phyloP scores from a whole-genome alignment of 2,888 invertebrate genomes.

The Emmelina monodactyla region DNA sequence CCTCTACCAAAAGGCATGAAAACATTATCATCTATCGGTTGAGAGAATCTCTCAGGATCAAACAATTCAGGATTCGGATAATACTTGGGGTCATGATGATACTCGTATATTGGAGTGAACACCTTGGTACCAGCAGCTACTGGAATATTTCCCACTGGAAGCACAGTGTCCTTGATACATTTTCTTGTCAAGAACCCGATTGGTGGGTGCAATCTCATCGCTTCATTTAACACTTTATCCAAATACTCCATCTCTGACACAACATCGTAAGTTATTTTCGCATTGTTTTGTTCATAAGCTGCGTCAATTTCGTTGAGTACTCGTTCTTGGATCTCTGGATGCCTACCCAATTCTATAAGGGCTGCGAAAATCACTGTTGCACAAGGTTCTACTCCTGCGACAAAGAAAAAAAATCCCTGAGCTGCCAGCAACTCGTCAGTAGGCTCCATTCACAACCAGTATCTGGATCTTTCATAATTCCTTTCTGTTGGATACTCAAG shows the following conservation, averaged over 20 bases:
- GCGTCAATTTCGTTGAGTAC: conserved; percentile 26
- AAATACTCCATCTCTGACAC: conserved; percentile 30
- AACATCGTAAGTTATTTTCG: conserved; percentile 18
- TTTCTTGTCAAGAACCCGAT: not conserved
- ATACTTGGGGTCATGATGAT: conserved; percentile 45
- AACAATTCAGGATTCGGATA: conserved; percentile 48
- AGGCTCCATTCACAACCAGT: conserved; percentile 20
- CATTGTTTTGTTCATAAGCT: conserved; percentile 17
- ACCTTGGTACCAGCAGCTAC: conserved; percentile 27
- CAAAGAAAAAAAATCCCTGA: conserved; percentile 29
- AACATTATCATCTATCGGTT: not conserved
- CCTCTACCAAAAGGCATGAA: conserved; percentile 1
- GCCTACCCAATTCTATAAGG: conserved; percentile 29
- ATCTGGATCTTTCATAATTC: conserved; percentile 16
- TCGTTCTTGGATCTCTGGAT: conserved; percentile 25
- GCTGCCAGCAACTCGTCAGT: conserved; percentile 24
- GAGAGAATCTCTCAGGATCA: conserved; percentile 39
- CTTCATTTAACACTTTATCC: conserved; percentile 22
- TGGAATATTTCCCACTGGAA: not conserved
- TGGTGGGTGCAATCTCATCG: not conserved
- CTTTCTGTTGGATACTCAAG: conserved; percentile 18
- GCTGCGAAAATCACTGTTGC: conserved; percentile 25
- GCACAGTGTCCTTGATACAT: not conserved
- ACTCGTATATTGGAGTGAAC: conserved; percentile 28
- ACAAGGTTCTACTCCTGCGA: conserved; percentile 40